A percentile compares a stretch with the other conserved stretches of the same genome.
Evolutionary conservation across 2,113 vertebrate species (phyloP).

Genomic region (Castor canadensis): DNA sequence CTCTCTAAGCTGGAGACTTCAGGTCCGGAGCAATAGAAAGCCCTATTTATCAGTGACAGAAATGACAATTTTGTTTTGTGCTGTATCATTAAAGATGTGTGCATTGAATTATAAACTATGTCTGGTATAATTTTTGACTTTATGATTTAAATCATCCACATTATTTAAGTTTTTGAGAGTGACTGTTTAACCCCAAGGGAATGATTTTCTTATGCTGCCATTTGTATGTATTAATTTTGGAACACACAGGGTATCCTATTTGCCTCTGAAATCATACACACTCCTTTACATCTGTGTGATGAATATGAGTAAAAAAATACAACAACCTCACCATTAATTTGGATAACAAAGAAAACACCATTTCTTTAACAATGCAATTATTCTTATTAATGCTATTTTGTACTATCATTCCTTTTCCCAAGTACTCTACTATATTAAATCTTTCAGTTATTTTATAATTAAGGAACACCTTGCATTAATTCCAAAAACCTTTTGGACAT

Average conservation of each 20-base stretch:
- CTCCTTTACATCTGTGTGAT: neutral
- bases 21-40: neutral
- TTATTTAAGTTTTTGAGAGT: neutral
- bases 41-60: neutral
- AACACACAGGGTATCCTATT: neutral
- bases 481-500: neutral
- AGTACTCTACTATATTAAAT: neutral
- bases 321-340: neutral
- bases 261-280: neutral
- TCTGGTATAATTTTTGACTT: neutral
- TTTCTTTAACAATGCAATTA: neutral
- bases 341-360: neutral
- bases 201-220: neutral
- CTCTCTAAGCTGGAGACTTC: neutral
- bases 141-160: neutral
- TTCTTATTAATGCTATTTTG: neutral
- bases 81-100: neutral
- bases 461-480: neutral
- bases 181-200: neutral
- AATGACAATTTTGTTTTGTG: neutral
- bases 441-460: neutral
- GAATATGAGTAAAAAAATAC: neutral
- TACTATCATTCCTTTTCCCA: neutral
- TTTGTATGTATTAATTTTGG: neutral
- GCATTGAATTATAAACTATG: neutral